Evolutionary conservation across 2,888 invertebrate genomes (phyloP), one percentile per base, ranked within the genome.

Genomic region (Ecdyonurus torrentis): DNA sequence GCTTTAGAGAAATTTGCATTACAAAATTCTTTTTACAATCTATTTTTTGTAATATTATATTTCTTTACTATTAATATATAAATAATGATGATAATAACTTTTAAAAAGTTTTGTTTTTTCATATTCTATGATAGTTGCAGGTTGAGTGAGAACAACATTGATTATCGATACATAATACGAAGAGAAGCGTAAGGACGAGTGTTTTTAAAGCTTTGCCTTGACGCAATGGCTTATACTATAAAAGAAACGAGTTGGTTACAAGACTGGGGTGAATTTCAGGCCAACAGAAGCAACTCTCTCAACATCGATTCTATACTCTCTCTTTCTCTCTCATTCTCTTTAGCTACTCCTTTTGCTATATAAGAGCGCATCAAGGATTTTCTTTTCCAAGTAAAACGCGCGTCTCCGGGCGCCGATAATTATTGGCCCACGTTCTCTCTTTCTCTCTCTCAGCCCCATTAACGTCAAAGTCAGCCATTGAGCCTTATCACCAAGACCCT

Each of bases 341-440:
- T 50, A 7, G 10, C 18, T 18, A 50, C 50, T 18, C 7, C 20
- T 55, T 20, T 20, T 22, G 55, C 20, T 5, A 5, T 55, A 55
- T 7, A 20, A 22, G 5, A 22, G 55, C n/a, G 55, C 55, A 55
- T 55, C 55, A 55, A 55, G 19, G 55, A 55, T 55, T 55, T 37
- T 7, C 15, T 37, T 37, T 15, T 37, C 37, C 15, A 5, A 10
- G 37, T 37, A 37, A 37, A 37, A 10, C 37, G 37, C 37, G 5
- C 37, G 37, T 37, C 37, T 37, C 37, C 37, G 37, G 37, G 37
- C 37, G 37, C 55, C 55, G 55, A 55, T 55, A 55, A 55, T 55
- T 55, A 55, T 55, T 55, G 55, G 55, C 55, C 55, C 55, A n/a
- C 55, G 55, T n/a, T n/a, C 55, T 22, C 55, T n/a, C 55, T 7